Conservation (phyloP, 2,113 vertebrate species). For the Onychostoma macrolepis region DNA sequence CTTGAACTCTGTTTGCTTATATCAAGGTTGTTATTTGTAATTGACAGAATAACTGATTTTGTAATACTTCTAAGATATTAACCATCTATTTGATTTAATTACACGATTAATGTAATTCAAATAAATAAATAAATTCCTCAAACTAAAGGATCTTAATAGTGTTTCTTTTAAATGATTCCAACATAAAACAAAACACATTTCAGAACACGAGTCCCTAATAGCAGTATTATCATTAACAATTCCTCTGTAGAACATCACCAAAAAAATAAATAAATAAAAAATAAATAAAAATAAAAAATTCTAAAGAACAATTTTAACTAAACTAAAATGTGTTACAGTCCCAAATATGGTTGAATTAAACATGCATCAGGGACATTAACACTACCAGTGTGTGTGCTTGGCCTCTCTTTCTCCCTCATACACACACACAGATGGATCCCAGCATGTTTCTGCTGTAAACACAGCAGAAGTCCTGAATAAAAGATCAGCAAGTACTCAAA, state of each 20-base stretch:
- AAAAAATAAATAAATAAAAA: too few species aligned
- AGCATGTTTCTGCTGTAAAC: conserved; percentile 21
- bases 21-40: too few species aligned
- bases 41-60: too few species aligned
- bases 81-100: neutral
- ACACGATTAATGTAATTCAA: neutral
- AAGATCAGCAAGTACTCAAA: conserved; percentile 4
- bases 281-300: too few species aligned
- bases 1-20: neutral
- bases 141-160: neutral
- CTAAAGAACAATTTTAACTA: neutral
- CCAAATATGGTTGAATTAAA: neutral
- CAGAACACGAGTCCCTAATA: neutral
- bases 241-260: neutral
- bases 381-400: conserved; percentile 1
- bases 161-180: neutral
- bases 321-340: neutral
- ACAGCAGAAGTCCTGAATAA: conserved; percentile 24
- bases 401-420: neutral
- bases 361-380: neutral
- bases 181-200: neutral
- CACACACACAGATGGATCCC: neutral
- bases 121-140: neutral
- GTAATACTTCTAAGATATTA: neutral
- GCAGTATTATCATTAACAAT: neutral